Conservation (phyloP, 2,888 invertebrate species). For the Hydroisotoma schaefferi region DNA sequence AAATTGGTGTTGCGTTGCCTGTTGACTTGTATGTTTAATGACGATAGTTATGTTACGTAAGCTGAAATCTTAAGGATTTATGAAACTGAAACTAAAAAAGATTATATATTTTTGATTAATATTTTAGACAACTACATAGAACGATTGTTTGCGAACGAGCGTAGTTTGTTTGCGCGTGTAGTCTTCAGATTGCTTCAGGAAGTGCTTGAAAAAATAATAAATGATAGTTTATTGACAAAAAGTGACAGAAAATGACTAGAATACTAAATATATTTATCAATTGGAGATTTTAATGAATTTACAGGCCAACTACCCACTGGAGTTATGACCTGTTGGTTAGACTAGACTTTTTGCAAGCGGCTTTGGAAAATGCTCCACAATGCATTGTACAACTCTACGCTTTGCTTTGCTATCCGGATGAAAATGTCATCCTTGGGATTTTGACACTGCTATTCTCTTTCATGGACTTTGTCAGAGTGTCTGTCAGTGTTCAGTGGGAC, state of each 20-base stretch:
- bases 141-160: no score
- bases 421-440: conserved; percentile 34
- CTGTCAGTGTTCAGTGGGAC: conserved; percentile 41
- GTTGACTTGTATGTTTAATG: no score
- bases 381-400: conserved; percentile 43
- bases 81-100: no score
- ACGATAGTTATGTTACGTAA: no score
- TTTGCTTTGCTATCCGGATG: conserved; percentile 35
- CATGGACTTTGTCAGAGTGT: conserved; percentile 44
- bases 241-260: not conserved
- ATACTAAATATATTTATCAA: not conserved
- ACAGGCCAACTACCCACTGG: conserved; percentile 44
- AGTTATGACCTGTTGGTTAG: conserved; percentile 39
- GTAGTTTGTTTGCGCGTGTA: no score
- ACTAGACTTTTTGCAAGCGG: conserved; percentile 45
- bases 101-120: not conserved
- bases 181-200: no score
- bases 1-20: not conserved
- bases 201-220: no score
- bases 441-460: conserved; percentile 40
- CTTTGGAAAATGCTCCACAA: conserved; percentile 46
- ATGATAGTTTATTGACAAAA: no score
- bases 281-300: conserved; percentile 6
- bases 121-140: no score
- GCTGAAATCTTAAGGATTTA: no score